phyloP scores from a whole-genome alignment of 2,797 vertebrate genomes.

The Sebastes trivittatus region DNA sequence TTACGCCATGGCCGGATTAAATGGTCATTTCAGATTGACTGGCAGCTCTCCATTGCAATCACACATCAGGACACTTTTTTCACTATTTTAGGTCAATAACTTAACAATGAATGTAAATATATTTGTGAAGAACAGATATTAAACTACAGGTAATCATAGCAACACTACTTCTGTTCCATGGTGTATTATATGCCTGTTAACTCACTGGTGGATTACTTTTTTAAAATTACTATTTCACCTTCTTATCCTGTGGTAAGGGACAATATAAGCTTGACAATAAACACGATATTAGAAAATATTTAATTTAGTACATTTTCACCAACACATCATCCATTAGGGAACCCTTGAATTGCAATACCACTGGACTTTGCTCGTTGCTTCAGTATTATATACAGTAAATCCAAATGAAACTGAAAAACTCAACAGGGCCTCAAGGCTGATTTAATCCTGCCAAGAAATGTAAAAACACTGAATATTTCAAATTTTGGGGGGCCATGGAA shows the following conservation, averaged over 20 bases:
- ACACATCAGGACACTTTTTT: neutral
- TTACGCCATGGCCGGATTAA: neutral
- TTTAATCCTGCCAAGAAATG: neutral
- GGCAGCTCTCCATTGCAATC: neutral
- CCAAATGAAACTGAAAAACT: neutral
- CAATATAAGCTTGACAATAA: neutral
- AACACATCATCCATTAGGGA: neutral
- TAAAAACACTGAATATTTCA: neutral
- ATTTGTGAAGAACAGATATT: neutral
- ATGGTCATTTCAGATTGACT: neutral
- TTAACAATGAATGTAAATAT: neutral
- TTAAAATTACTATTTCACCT: neutral
- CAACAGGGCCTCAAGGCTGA: neutral
- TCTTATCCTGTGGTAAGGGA: neutral
- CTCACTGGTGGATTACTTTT: neutral
- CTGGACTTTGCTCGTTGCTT: neutral
- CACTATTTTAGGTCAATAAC: neutral
- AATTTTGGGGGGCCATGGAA: neutral
- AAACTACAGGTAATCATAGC: neutral
- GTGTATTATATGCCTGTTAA: neutral
- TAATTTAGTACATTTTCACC: neutral
- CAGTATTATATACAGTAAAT: neutral
- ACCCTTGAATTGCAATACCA: neutral
- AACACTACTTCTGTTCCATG: neutral
- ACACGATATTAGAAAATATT: neutral